phyloP scores from a whole-genome alignment of 1,140 invertebrate genomes.

The Chironomus striatipennis region DNA sequence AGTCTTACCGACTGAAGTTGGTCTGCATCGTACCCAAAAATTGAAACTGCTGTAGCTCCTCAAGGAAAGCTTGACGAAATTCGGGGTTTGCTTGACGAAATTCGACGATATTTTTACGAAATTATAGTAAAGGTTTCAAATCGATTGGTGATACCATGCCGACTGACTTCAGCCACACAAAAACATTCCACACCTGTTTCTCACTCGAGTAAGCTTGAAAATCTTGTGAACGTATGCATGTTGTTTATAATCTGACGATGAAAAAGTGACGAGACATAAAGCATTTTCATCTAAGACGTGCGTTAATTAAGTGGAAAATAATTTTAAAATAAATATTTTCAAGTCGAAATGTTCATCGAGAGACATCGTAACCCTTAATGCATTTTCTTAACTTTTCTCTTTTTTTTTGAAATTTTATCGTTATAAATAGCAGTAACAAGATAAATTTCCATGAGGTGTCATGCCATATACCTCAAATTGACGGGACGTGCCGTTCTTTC shows the following conservation, averaged over 20 bases:
- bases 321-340: constrained; percentile 9
- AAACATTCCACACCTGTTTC: constrained; percentile 12
- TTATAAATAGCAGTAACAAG: constrained; percentile 9
- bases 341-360: background rate
- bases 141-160: too few relatives aligned
- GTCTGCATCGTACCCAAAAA: too few relatives aligned
- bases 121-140: too few relatives aligned
- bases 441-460: background rate
- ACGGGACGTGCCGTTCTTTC: background rate
- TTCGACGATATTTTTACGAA: too few relatives aligned
- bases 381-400: too few relatives aligned
- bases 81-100: too few relatives aligned
- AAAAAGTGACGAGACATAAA: constrained; percentile 13
- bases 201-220: background rate
- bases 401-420: background rate
- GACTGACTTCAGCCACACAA: too few relatives aligned
- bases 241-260: background rate
- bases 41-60: too few relatives aligned
- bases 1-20: too few relatives aligned
- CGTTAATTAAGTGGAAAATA: constrained; percentile 14
- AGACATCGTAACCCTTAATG: background rate
- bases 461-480: constrained; percentile 7
- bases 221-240: background rate
- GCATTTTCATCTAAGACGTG: constrained; percentile 5
- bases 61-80: too few relatives aligned